A percentile compares a stretch with the other conserved stretches of the same genome.
phyloP scores from a whole-genome alignment of 2,888 invertebrate genomes.

The Leptura quadrifasciata region DNA sequence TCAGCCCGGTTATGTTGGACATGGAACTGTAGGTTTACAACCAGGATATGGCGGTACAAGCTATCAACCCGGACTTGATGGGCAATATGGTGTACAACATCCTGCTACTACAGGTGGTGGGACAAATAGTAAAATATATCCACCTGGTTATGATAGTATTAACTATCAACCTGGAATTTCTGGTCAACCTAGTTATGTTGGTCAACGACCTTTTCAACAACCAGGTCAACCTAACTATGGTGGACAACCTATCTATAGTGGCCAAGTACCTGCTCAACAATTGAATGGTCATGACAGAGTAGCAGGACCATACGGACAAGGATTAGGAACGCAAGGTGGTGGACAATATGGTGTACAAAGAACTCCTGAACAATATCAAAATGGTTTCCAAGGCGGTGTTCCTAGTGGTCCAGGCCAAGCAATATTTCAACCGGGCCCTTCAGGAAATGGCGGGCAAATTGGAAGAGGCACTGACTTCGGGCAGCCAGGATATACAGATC shows the following conservation, averaged over 20 bases:
- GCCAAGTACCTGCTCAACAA: background rate
- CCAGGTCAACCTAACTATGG: background rate
- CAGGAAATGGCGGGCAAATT: background rate
- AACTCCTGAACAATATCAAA: background rate
- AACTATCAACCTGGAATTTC: background rate
- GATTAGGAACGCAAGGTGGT: background rate
- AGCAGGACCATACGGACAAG: background rate
- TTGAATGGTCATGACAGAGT: background rate
- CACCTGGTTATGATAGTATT: background rate
- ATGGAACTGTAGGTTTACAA: constrained; percentile 21
- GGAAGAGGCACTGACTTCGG: background rate
- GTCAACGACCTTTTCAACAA: background rate
- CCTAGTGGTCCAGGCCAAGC: background rate
- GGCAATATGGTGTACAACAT: background rate
- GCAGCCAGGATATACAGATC: background rate
- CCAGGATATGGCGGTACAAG: background rate
- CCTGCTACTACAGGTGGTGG: background rate
- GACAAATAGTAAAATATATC: background rate
- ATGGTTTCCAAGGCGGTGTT: background rate
- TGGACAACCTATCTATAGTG: background rate
- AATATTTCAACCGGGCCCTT: background rate
- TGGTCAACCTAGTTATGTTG: background rate
- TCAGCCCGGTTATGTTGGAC: constrained; percentile 23
- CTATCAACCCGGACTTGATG: constrained; percentile 13
- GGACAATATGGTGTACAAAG: background rate